Conservation (phyloP, 2,113 vertebrate species). For the Corythornis vintsioides region DNA sequence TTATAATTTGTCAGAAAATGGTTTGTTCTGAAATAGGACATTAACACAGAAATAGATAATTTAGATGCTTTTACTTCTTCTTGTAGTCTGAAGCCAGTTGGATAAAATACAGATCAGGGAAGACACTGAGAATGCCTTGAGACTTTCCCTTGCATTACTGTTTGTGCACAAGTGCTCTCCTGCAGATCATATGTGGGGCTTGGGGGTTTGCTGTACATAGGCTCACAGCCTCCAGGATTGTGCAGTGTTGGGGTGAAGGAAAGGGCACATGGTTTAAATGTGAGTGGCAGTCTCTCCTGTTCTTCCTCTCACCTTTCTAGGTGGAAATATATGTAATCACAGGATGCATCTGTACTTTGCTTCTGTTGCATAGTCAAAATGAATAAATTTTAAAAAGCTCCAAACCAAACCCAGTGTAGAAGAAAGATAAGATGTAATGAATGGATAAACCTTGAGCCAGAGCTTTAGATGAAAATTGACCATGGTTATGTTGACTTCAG, state of each 20-base stretch:
- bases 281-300: background rate
- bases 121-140: background rate
- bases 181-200: fast-evolving
- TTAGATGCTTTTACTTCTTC: background rate
- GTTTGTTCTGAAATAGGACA: background rate
- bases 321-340: background rate
- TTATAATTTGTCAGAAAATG: background rate
- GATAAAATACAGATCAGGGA: background rate
- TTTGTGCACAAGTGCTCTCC: background rate
- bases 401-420: fast-evolving
- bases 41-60: background rate
- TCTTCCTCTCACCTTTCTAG: background rate
- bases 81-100: background rate
- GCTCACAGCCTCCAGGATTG: background rate
- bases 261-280: background rate
- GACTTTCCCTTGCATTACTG: background rate
- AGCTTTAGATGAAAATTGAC: background rate
- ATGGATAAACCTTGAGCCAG: background rate
- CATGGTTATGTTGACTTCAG: background rate
- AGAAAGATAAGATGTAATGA: background rate
- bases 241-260: fast-evolving
- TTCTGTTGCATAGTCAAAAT: background rate
- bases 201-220: background rate
- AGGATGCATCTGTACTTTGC: background rate
- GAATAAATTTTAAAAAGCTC: background rate